Percentiles rank a stretch among this genome's conserved stretches.
phyloP scores from a whole-genome alignment of 2,888 invertebrate genomes.

The Orthonevra nobilis region DNA sequence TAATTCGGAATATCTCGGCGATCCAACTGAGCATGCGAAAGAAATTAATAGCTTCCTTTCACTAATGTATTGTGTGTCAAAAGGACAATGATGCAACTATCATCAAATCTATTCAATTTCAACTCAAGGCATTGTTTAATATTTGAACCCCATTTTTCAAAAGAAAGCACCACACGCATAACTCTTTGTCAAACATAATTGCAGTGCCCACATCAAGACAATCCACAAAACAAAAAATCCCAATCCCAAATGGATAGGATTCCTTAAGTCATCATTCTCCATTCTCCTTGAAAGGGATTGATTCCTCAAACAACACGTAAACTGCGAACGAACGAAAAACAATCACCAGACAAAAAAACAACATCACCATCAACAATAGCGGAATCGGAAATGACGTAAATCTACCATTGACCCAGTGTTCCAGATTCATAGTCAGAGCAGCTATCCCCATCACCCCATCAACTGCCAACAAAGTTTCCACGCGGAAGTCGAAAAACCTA shows the following conservation, averaged over 20 bases:
- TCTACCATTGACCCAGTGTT: conserved; percentile 64
- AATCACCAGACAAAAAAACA: conserved; percentile 16
- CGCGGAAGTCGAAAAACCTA: conserved; percentile 12
- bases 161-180: neutral
- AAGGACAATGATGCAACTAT: too few relatives aligned
- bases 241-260: neutral
- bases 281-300: conserved; percentile 11
- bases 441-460: conserved; percentile 7
- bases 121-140: too few relatives aligned
- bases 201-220: neutral
- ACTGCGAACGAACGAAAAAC: conserved; percentile 31
- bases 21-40: too few relatives aligned
- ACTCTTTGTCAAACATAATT: conserved; percentile 7
- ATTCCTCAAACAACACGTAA: conserved; percentile 27
- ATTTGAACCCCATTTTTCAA: neutral
- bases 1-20: too few relatives aligned
- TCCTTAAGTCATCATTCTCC: neutral
- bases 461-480: conserved; percentile 31
- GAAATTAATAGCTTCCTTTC: too few relatives aligned
- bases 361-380: neutral
- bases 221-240: neutral
- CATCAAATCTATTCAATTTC: too few relatives aligned
- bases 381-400: conserved; percentile 22
- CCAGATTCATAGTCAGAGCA: conserved; percentile 34
- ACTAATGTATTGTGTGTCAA: too few relatives aligned